Evolutionary conservation across 2,113 vertebrate genomes (phyloP).

Genomic region (Pholis gunnellus): DNA sequence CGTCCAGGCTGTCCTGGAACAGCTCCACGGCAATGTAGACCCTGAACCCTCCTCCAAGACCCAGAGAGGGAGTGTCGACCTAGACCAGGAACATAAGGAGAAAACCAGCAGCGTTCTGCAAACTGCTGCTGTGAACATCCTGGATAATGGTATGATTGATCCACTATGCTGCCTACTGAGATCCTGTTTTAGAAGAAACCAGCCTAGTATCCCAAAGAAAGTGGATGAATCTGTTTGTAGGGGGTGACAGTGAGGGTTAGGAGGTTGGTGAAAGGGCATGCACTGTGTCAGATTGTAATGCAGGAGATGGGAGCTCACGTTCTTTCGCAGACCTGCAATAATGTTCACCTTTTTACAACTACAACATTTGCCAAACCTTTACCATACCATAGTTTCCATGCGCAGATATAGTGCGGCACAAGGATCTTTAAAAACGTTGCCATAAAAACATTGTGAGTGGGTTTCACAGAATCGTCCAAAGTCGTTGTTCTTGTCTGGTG

Average conservation of each 20-base stretch:
- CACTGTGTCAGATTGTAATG: too few relatives aligned
- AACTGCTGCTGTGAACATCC: neutral
- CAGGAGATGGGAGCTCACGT: too few relatives aligned
- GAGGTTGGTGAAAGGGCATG: too few relatives aligned
- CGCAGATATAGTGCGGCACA: neutral
- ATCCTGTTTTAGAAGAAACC: neutral
- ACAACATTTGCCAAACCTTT: neutral
- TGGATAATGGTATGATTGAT: constrained; percentile 25
- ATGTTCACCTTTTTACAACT: neutral
- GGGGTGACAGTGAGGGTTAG: too few relatives aligned
- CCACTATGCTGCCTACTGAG: neutral
- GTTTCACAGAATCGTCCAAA: too few relatives aligned
- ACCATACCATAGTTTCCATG: neutral
- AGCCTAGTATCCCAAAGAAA: neutral
- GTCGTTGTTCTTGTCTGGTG: neutral
- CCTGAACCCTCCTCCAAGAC: neutral
- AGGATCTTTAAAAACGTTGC: neutral
- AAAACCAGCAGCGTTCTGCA: constrained; percentile 1
- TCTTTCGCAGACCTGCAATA: too few relatives aligned
- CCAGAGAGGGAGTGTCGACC: constrained; percentile 4
- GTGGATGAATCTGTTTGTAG: neutral
- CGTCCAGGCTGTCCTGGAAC: constrained; percentile 91
- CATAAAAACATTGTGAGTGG: neutral
- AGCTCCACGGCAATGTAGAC: constrained; percentile 78
- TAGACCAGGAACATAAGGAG: constrained; percentile 27